Evolutionary conservation across 1,140 invertebrate genomes (phyloP).

Genomic region (Drosophila cardini): DNA sequence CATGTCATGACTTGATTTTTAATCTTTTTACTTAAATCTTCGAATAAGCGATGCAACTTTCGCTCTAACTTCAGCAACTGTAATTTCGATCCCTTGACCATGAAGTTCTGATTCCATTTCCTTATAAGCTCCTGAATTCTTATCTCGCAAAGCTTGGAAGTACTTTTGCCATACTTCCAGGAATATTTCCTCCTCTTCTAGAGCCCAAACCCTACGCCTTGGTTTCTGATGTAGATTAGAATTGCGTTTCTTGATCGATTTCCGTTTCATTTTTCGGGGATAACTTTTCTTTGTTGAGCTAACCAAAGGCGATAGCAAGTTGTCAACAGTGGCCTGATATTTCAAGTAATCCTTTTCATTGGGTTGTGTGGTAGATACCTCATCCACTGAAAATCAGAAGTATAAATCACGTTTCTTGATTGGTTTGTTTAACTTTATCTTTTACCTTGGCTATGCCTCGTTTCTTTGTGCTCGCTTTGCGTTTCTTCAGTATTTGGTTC

Average conservation of each 20-base stretch:
- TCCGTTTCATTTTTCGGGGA: background rate
- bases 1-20: too few species aligned
- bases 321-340: background rate
- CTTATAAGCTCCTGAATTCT: background rate
- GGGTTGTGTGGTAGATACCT: background rate
- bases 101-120: slow-evolving; percentile 5
- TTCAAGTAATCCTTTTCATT: background rate
- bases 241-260: background rate
- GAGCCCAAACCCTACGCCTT: slow-evolving; percentile 2
- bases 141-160: background rate
- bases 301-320: background rate
- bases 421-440: too few species aligned
- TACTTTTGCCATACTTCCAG: slow-evolving; percentile 15
- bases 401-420: background rate
- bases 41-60: slow-evolving; percentile 30
- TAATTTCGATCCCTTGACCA: slow-evolving; percentile 3
- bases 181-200: slow-evolving; percentile 16
- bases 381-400: background rate
- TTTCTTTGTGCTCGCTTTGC: too few species aligned
- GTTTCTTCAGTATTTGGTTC: too few species aligned
- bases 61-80: background rate
- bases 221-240: background rate
- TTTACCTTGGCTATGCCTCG: too few species aligned
- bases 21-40: slow-evolving; percentile 32
- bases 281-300: background rate